Conservation (phyloP, 2,888 invertebrate species). For the Aphidoletes aphidimyza region DNA sequence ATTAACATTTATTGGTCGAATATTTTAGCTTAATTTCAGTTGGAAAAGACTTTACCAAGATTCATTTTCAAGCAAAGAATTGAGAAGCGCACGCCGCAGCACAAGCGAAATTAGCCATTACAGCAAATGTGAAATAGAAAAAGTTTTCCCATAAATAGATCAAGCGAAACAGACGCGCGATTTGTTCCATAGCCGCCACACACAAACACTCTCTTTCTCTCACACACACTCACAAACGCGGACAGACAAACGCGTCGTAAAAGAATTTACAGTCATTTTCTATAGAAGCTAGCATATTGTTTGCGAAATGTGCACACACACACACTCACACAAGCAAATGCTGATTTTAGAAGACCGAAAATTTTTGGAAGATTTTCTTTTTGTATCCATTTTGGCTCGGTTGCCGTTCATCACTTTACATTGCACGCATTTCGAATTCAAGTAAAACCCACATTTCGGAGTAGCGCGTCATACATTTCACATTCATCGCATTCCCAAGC, state of each 20-base stretch:
- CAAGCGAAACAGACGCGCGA: constrained; percentile 31
- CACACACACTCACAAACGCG: background rate
- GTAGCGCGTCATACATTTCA: background rate
- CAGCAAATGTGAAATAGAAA: constrained; percentile 10
- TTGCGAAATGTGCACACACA: background rate
- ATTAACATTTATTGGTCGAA: constrained; percentile 31
- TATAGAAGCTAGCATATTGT: background rate
- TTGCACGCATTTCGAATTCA: constrained; percentile 2
- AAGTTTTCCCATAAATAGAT: constrained; percentile 31
- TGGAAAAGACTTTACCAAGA: constrained; percentile 26
- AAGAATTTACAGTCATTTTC: constrained; percentile 14
- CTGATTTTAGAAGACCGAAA: background rate
- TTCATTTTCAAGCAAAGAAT: background rate
- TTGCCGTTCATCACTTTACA: background rate
- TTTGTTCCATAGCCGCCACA: background rate
- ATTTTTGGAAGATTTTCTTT: background rate
- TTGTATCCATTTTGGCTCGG: background rate
- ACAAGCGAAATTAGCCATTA: constrained; percentile 15
- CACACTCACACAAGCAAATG: no score
- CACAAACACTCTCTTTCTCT: no score
- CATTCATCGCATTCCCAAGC: constrained; percentile 3
- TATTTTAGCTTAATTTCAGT: constrained; percentile 31
- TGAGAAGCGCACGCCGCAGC: background rate
- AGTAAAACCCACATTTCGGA: constrained; percentile 8
- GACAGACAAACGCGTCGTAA: background rate